Evolutionary conservation across 53 echinoderm and acorn worm species (phyloP), one percentile per base, ranked within the genome.

Genomic region (Holothuria scabra): DNA sequence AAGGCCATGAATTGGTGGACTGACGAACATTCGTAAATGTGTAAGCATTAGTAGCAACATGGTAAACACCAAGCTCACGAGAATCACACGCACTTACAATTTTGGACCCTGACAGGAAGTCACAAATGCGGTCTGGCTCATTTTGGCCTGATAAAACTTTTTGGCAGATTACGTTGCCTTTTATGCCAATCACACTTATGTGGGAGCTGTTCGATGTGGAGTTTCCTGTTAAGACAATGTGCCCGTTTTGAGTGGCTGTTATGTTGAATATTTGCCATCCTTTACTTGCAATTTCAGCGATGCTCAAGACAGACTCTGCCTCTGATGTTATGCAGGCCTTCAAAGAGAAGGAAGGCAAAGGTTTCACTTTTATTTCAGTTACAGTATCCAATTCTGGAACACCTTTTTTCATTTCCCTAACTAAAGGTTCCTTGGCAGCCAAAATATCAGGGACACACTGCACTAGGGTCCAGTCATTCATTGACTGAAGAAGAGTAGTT

Each of bases 21-120:
- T 68, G n/a, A 68, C 68, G 0, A n/a, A 68, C 41, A n/a, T 41
- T 31, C 29, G 9, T 68, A 2, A 20, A 22, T 4, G n/a, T 33
- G 18, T 20, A 12, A 4, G 30, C 12, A 33, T 20, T 24, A 68
- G n/a, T 2, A 12, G 34, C 12, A 68, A 68, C 12, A 35, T 68
- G 34, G 21, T 26, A 68, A 21, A 68, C 0, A 18, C 68, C 35
- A 21, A 68, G 32, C 3, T 41, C 18, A 68, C 34, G 10, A 20
- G 68, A 35, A 12, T 68, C 68, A 68, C 35, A 68, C 32, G 12
- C 32, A 2, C n/a, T 68, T 31, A 68, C 68, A 68, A 68, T 41
- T 33, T 35, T 24, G 3, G 16, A 68, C 29, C 16, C 12, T 0
- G n/a, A 20, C 35, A 68, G 16, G 21, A n/a, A 22, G 34, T 24